phyloP scores from a whole-genome alignment of 2,888 invertebrate genomes.

The Drosophila parthenogenetica region DNA sequence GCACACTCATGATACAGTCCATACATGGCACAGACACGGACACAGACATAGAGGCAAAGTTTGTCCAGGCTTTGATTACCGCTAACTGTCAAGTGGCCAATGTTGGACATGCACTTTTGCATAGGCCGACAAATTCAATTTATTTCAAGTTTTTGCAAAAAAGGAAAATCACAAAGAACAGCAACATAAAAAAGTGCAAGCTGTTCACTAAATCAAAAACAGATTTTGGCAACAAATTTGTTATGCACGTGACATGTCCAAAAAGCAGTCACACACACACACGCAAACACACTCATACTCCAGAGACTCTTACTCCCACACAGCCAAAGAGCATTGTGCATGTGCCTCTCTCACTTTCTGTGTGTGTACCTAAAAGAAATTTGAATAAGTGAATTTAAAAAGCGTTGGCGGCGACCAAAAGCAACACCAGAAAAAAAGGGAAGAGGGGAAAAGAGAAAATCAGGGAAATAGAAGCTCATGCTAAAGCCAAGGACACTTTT shows the following conservation, averaged over 20 bases:
- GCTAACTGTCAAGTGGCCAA: slow-evolving; percentile 64
- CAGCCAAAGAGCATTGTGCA: slow-evolving; percentile 35
- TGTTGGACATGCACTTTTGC: slow-evolving; percentile 68
- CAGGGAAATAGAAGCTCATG: slow-evolving; percentile 43
- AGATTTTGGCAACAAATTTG: slow-evolving; percentile 80
- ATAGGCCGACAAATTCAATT: slow-evolving; percentile 70
- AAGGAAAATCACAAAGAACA: slow-evolving; percentile 13
- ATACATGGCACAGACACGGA: slow-evolving; percentile 1
- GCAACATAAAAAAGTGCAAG: slow-evolving; percentile 61
- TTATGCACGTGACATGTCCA: slow-evolving; percentile 80
- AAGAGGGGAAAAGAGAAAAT: slow-evolving; percentile 17
- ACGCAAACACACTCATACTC: neutral
- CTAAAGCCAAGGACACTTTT: slow-evolving; percentile 75
- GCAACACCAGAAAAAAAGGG: slow-evolving; percentile 10
- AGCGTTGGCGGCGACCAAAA: slow-evolving; percentile 57
- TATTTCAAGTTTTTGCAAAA: slow-evolving; percentile 64
- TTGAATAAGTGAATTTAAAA: slow-evolving; percentile 80
- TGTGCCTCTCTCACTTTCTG: neutral
- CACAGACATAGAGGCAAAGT: slow-evolving; percentile 32
- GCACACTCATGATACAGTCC: neutral
- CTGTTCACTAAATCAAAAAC: slow-evolving; percentile 79
- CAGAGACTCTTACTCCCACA: slow-evolving; percentile 30
- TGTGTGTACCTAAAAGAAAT: slow-evolving; percentile 63
- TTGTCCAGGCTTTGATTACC: slow-evolving; percentile 63
- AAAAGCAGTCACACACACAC: slow-evolving; percentile 34